These are phyloP conservation scores for Sarcoramphus papa DNA, from an alignment of 2,797 vertebrate species.

Conservation along the genomic window DNA sequence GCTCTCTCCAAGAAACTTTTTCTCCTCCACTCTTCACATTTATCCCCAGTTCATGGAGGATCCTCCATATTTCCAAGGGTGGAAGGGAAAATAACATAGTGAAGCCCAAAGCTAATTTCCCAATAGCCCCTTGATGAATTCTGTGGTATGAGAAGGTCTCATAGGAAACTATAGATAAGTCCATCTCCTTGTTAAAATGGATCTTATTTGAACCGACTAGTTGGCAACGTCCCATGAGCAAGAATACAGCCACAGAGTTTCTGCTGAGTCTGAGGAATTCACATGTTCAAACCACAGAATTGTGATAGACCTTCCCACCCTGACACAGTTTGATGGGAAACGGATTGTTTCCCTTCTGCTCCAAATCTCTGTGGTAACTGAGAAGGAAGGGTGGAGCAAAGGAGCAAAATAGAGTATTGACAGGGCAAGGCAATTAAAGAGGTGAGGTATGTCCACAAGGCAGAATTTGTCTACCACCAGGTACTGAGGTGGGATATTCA, in stretches of 20 bases:
- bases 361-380: neutral
- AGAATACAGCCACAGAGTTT: neutral
- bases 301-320: neutral
- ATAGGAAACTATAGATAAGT: neutral
- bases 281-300: neutral
- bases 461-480: neutral
- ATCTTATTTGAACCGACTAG: neutral
- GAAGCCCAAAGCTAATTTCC: neutral
- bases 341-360: neutral
- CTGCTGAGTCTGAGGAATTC: neutral
- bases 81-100: neutral
- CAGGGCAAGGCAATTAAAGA: neutral
- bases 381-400: neutral
- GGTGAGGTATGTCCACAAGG: neutral
- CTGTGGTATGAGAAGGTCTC: neutral
- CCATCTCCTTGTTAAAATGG: neutral
- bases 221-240: neutral
- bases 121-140: neutral
- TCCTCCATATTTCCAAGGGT: neutral
- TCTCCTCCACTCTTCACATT: neutral
- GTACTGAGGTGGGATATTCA: neutral
- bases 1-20: neutral
- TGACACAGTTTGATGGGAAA: neutral
- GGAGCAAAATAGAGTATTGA: neutral
- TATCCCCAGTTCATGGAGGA: neutral